Base-by-base conservation (phyloP, 2,113 vertebrate genomes). In the Rhipidura dahli region DNA sequence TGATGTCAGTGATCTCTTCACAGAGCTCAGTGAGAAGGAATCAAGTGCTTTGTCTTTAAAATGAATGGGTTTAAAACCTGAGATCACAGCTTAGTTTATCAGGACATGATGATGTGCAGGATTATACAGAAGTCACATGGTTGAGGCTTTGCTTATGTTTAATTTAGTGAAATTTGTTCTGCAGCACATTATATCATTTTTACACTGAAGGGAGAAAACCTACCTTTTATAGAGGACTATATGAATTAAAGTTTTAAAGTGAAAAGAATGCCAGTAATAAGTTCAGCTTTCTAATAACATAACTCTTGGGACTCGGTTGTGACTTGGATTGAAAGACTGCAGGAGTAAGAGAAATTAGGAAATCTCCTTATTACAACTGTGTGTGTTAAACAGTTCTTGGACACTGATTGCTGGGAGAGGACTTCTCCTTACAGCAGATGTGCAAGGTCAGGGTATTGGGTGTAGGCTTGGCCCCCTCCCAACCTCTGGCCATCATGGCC, bases 1-100 rank as follows among this genome's bases (percentile, higher is more conserved):
- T 84, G 63, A 87, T 93, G 90, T 96, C 73, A 35, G 79, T 96
- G 97, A 97, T 95, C 79, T 96, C 60, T 95, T 94, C 80, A 72
- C 39, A 86, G 80, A 92, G 60, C 57, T 96, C 83, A 80, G 66
- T 0, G 4, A 70, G 68, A 86, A 96, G 31, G 82, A 95, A 89
- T 94, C 64, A 95, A 97, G 81, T 91, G 72, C 91, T 96, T 89
- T 71, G 33, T 59, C 63, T 95, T 96, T 92, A 79, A 94, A 88
- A 92, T 68, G 54, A 94, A 91, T 90, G 85, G 60, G 40, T 94
- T 84, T 95, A 93, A 93, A 96, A 90, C n/a, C 76, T 69, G 49
- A 82, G 44, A 84, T 65, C 69, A 54, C 66, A 80, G 30, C 14
- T 93, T 35, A 57, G 35, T 27, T 96, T 94, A 97, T 96, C 89